Conservation (phyloP, 2,797 vertebrate species). For the Anguilla megastoma region DNA sequence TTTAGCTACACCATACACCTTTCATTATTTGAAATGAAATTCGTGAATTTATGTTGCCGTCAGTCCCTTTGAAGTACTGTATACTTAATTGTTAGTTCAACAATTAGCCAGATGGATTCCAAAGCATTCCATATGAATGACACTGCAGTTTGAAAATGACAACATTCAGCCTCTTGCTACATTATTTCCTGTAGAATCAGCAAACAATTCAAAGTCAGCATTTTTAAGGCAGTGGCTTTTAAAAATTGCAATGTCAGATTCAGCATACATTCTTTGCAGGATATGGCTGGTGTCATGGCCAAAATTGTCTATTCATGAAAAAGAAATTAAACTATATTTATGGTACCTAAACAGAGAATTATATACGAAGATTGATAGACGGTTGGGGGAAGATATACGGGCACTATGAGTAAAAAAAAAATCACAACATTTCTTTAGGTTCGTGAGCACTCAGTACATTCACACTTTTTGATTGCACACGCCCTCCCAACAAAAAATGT, state of each 20-base stretch:
- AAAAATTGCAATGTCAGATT: neutral
- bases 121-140: neutral
- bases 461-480: too few relatives aligned
- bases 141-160: neutral
- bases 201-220: slow-evolving; percentile 7
- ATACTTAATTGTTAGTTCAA: neutral
- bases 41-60: neutral
- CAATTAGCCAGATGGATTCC: neutral
- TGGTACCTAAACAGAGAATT: neutral
- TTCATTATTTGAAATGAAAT: neutral
- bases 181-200: neutral
- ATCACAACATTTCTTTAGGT: neutral
- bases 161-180: neutral
- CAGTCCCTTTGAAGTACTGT: neutral
- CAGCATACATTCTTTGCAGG: neutral
- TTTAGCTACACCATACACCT: neutral
- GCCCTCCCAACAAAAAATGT: neutral
- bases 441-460: neutral
- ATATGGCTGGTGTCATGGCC: neutral
- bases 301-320: neutral
- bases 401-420: neutral
- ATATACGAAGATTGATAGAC: neutral
- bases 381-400: neutral
- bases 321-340: neutral
- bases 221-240: neutral